phyloP scores from a whole-genome alignment of 1,140 invertebrate genomes.

The Maniola jurtina region DNA sequence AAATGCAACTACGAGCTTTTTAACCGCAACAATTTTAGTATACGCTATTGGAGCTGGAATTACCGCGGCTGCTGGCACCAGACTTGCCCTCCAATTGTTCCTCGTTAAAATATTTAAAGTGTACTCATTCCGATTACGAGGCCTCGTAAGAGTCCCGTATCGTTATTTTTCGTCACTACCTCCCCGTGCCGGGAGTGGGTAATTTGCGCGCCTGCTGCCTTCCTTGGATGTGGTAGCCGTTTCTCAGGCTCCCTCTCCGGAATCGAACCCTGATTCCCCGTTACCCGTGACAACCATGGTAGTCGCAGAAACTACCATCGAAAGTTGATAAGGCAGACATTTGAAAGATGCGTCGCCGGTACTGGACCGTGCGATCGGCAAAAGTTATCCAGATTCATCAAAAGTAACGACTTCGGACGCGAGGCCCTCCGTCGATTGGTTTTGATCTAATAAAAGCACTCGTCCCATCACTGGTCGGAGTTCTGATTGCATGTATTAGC shows the following conservation, averaged over 20 bases:
- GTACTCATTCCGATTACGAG: slow-evolving; percentile 84
- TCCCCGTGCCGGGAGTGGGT: slow-evolving; percentile 88
- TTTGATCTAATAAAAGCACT: slow-evolving; percentile 82
- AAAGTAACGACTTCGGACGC: slow-evolving; percentile 78
- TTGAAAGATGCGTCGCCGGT: too few relatives aligned
- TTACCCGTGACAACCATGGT: slow-evolving; percentile 75
- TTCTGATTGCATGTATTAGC: too few relatives aligned
- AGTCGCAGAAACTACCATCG: too few relatives aligned
- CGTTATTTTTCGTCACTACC: slow-evolving; percentile 94
- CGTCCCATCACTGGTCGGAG: too few relatives aligned
- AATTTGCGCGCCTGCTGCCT: slow-evolving; percentile 93
- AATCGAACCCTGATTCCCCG: slow-evolving; percentile 84
- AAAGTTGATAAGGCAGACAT: too few relatives aligned
- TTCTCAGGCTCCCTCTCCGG: slow-evolving; percentile 92
- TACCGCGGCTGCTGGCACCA: slow-evolving; percentile 94
- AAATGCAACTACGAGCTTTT: slow-evolving; percentile 87
- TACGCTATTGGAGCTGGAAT: slow-evolving; percentile 95
- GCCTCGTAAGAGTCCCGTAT: slow-evolving; percentile 88
- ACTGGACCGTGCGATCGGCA: too few relatives aligned
- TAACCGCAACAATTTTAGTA: slow-evolving; percentile 92
- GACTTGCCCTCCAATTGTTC: slow-evolving; percentile 95
- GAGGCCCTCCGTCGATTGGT: slow-evolving; percentile 80
- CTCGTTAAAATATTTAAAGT: slow-evolving; percentile 94
- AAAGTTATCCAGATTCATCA: slow-evolving; percentile 91
- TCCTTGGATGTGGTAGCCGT: slow-evolving; percentile 96